Conservation (phyloP, 2,113 vertebrate genomes). For the Corvus cornix region DNA sequence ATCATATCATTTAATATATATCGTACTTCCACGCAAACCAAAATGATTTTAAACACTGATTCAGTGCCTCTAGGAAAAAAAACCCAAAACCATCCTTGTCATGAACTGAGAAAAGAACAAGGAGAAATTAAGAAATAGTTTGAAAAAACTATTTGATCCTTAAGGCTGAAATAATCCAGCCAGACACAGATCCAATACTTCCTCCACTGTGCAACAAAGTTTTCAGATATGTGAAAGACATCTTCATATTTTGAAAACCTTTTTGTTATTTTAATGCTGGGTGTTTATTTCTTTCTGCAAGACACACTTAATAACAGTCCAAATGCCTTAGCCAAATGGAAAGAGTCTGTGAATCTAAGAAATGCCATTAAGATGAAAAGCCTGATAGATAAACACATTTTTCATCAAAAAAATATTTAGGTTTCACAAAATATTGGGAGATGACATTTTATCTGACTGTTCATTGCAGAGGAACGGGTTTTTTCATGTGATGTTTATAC, state of each 20-base stretch:
- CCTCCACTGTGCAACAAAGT: background rate
- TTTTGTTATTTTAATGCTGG: background rate
- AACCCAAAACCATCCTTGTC: background rate
- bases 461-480: background rate
- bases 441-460: background rate
- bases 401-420: background rate
- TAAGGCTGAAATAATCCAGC: background rate
- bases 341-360: background rate
- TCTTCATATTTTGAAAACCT: background rate
- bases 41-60: background rate
- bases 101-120: background rate
- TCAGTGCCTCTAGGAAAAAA: background rate
- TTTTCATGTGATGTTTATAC: background rate
- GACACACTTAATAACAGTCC: background rate
- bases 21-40: background rate
- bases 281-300: slow-evolving; percentile 1
- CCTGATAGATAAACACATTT: background rate
- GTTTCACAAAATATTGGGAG: background rate
- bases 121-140: background rate
- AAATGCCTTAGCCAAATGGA: background rate
- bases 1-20: background rate
- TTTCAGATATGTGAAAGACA: background rate
- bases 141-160: background rate
- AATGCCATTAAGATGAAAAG: background rate
- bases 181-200: background rate